Conservation (phyloP, 2,113 vertebrate genomes). For the Gracilinanus agilis region DNA sequence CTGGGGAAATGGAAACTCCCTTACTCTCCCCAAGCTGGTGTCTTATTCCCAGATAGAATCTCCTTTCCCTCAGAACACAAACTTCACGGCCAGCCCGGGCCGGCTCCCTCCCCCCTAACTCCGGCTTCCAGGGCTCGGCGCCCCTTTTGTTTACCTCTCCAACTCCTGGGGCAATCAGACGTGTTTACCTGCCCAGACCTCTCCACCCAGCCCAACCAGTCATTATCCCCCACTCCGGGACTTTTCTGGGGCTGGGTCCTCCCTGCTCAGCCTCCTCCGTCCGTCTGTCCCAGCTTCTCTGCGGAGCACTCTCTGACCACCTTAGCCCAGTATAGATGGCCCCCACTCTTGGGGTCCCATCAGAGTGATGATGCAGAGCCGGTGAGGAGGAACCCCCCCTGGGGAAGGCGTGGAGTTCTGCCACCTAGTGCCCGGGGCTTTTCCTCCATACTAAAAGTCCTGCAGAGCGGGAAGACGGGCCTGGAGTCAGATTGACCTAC, state of each 20-base stretch:
- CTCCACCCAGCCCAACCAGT: slow-evolving; percentile 3
- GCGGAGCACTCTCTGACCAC: background rate
- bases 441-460: background rate
- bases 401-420: background rate
- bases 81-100: background rate
- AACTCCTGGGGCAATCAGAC: background rate
- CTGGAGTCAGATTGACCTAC: background rate
- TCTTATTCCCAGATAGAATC: slow-evolving; percentile 69
- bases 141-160: slow-evolving; percentile 48
- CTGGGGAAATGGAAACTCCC: slow-evolving; percentile 57
- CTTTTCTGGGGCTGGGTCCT: slow-evolving; percentile 12
- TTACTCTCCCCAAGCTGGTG: slow-evolving; percentile 35
- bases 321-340: background rate
- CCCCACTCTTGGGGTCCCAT: background rate
- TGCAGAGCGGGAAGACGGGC: background rate
- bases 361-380: background rate
- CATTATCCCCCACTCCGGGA: slow-evolving; percentile 31
- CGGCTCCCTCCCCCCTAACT: background rate
- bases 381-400: background rate
- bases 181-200: slow-evolving; percentile 34
- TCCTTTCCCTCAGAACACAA: slow-evolving; percentile 53
- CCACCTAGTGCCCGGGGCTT: background rate
- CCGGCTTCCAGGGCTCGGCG: slow-evolving; percentile 48
- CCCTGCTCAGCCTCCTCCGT: background rate
- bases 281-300: slow-evolving; percentile 7